Evolutionary conservation across 2,888 invertebrate species (phyloP), one percentile per base, ranked within the genome.

Genomic region (Microchrysa polita): DNA sequence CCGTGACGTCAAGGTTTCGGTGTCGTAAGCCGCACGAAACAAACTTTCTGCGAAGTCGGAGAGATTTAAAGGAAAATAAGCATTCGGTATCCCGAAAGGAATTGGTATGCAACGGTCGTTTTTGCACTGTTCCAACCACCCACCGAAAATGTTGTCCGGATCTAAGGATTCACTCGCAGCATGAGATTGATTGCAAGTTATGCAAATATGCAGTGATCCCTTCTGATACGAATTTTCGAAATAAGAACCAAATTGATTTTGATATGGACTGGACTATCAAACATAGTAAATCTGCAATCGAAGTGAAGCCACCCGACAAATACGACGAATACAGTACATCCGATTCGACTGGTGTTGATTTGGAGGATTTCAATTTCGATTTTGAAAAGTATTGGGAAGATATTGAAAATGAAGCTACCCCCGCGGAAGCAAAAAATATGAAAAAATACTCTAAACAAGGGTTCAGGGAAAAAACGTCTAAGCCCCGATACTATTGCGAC

Each of bases 311-410:
- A 7, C 83, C 84, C 0, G 82, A 80, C 48, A 80, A 83, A 48
- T 85, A 81, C 55, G 79, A 79, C 67, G 85, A 85, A 57, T 81
- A 84, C 77, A 83, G 82, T 42, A 83, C 84, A 75, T 83, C 84
- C 1, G 84, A 85, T 57, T 83, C 85, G 22, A 85, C 85, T 0
- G 84, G 84, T 78, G 81, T 84, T 76, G 85, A 85, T 63, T 76
- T 85, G 55, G 84, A 85, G 75, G 85, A 85, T 74, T 85, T 85
- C 65, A 85, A 85, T 76, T 83, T 85, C 65, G 85, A 85, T 74
- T 79, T 85, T 76, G 84, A 83, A 72, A 85, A 84, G 77, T 85
- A 85, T 77, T 85, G 85, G 84, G 84, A 83, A 60, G 83, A 84
- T 75, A 77, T 85, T 69, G 85, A 85, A 76, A 84, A 84, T 72